phyloP scores from a whole-genome alignment of 2,113 vertebrate species.

The Macrotus californicus region DNA sequence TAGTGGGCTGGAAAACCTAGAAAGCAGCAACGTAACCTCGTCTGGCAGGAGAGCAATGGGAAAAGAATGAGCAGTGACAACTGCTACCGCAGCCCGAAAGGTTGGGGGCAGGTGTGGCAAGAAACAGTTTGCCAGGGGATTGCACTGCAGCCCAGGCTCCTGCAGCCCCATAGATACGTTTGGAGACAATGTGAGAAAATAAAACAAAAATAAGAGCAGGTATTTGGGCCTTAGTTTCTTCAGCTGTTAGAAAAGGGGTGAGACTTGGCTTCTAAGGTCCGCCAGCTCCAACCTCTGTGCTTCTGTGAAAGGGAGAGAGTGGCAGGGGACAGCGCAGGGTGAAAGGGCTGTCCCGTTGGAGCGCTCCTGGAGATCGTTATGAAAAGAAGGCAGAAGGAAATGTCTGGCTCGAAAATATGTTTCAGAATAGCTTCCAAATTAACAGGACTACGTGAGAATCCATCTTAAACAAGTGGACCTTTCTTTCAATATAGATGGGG shows the following conservation, averaged over 20 bases:
- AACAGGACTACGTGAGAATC: not conserved
- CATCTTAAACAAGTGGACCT: not conserved
- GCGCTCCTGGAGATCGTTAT: not conserved
- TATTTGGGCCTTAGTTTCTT: not conserved
- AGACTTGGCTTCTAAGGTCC: not conserved
- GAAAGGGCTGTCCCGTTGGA: not conserved
- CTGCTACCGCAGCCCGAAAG: not conserved
- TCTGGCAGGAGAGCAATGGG: not conserved
- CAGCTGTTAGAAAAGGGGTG: not conserved
- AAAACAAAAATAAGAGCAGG: not conserved
- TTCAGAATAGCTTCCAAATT: not conserved
- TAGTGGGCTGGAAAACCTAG: slow-evolving; percentile 38
- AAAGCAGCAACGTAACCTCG: not conserved
- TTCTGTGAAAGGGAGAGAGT: not conserved
- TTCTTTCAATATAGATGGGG: not conserved
- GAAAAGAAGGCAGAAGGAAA: not conserved
- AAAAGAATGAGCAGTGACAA: not conserved
- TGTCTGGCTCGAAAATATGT: not conserved
- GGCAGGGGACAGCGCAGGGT: too few relatives aligned
- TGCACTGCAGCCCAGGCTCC: not conserved
- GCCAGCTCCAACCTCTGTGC: not conserved
- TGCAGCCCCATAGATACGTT: not conserved
- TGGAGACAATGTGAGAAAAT: not conserved
- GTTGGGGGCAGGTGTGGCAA: not conserved
- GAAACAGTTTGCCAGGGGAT: not conserved